A percentile compares a stretch with the other conserved stretches of the same genome.
Conservation (phyloP, 2,797 vertebrate species). For the Sebastes vulpes region DNA sequence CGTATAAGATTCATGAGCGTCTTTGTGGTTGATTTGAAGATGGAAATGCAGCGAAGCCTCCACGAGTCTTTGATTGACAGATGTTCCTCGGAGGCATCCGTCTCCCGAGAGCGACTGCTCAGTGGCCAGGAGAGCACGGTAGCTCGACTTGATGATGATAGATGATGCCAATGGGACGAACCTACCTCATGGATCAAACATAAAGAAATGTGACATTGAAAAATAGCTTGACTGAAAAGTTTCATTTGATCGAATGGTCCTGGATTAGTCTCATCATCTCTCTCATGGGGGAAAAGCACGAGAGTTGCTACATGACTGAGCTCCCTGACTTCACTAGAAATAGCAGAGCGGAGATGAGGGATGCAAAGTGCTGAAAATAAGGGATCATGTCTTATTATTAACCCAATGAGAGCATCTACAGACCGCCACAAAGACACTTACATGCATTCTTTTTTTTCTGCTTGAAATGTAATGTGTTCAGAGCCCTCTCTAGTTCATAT, state of each 20-base stretch:
- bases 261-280: slow-evolving; percentile 77
- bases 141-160: slow-evolving; percentile 82
- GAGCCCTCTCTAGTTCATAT: slow-evolving; percentile 27
- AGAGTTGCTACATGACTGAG: slow-evolving; percentile 32
- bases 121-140: slow-evolving; percentile 75
- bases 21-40: slow-evolving; percentile 61
- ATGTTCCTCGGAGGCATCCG: slow-evolving; percentile 65
- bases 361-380: slow-evolving; percentile 36
- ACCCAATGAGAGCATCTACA: background rate
- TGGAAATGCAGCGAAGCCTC: slow-evolving; percentile 62
- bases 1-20: slow-evolving; percentile 42
- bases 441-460: background rate
- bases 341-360: background rate
- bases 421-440: background rate
- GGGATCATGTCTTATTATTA: slow-evolving; percentile 36
- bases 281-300: slow-evolving; percentile 33
- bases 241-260: slow-evolving; percentile 77
- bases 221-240: slow-evolving; percentile 76
- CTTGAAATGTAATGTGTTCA: background rate
- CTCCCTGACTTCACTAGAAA: slow-evolving; percentile 21
- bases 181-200: slow-evolving; percentile 78
- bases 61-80: slow-evolving; percentile 73
- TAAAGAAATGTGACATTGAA: slow-evolving; percentile 84
- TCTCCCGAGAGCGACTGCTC: slow-evolving; percentile 71
- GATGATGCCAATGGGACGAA: slow-evolving; percentile 76